These are phyloP conservation scores for Oligia strigilis DNA, from an alignment of 2,888 invertebrate genomes.

Conservation along the genomic window DNA sequence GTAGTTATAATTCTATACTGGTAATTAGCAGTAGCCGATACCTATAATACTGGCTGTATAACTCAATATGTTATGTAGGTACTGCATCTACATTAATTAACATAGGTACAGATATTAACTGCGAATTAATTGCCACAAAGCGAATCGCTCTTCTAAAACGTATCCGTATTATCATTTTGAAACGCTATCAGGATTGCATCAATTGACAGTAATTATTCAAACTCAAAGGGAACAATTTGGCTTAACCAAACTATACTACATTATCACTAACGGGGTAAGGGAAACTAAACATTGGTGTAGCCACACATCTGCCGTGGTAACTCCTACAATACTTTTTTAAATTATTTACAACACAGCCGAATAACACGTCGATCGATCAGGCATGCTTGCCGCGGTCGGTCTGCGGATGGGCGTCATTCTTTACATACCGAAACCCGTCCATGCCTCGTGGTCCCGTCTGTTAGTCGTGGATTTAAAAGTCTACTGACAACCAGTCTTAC, in stretches of 20 bases:
- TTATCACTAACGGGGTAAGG: conserved; percentile 19
- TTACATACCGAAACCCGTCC: too few species aligned
- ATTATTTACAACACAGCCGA: too few species aligned
- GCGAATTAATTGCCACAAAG: conserved; percentile 51
- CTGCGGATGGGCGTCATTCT: too few species aligned
- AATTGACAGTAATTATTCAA: conserved; percentile 58
- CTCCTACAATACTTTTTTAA: background rate
- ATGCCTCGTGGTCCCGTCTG: background rate
- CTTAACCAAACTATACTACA: conserved; percentile 49
- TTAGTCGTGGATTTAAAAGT: background rate
- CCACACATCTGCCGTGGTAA: background rate
- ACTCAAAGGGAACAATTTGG: conserved; percentile 61
- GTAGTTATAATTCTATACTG: background rate
- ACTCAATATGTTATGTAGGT: background rate
- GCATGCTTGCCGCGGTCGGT: too few species aligned
- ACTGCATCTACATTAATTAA: conserved; percentile 39
- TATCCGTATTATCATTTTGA: conserved; percentile 57
- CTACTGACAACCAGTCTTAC: background rate
- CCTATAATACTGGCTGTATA: background rate
- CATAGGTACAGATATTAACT: conserved; percentile 30
- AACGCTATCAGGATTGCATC: conserved; percentile 54
- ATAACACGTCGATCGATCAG: too few species aligned
- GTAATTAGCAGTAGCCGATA: background rate
- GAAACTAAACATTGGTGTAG: conserved; percentile 23
- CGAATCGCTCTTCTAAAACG: conserved; percentile 53